Evolutionary conservation across 2,888 invertebrate species (phyloP).

Genomic region (Pimpla rufipes): DNA sequence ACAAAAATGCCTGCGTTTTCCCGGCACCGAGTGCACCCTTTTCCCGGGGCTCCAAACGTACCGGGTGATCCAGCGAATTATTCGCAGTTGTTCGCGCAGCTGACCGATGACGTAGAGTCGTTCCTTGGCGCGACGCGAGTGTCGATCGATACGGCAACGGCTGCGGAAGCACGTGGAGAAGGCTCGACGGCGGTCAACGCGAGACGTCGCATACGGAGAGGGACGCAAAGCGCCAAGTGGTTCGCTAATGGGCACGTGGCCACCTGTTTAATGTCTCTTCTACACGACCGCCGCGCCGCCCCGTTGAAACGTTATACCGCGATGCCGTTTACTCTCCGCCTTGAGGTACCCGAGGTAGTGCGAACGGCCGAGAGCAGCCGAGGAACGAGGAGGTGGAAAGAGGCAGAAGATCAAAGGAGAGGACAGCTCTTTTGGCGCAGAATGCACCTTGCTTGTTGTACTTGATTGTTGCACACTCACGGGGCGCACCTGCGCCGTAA

Average conservation of each 20-base stretch:
- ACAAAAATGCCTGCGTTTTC: no score
- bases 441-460: slow-evolving; percentile 59
- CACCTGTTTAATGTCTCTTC: slow-evolving; percentile 70
- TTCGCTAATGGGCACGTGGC: slow-evolving; percentile 69
- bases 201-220: slow-evolving; percentile 54
- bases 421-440: slow-evolving; percentile 22
- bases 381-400: slow-evolving; percentile 17
- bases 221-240: slow-evolving; percentile 63
- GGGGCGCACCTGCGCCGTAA: slow-evolving; percentile 58
- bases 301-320: slow-evolving; percentile 33
- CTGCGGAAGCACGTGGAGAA: slow-evolving; percentile 62
- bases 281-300: neutral
- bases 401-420: slow-evolving; percentile 7
- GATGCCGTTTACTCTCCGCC: slow-evolving; percentile 14
- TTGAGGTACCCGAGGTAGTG: neutral
- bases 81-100: slow-evolving; percentile 41
- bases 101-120: slow-evolving; percentile 48
- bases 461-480: slow-evolving; percentile 24
- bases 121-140: slow-evolving; percentile 50
- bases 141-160: slow-evolving; percentile 64
- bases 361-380: neutral
- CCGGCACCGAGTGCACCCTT: no score
- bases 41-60: no score
- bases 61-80: slow-evolving; percentile 19
- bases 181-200: neutral